These are phyloP conservation scores for Molorchus minor DNA, from an alignment of 2,888 invertebrate species.

Conservation along the genomic window DNA sequence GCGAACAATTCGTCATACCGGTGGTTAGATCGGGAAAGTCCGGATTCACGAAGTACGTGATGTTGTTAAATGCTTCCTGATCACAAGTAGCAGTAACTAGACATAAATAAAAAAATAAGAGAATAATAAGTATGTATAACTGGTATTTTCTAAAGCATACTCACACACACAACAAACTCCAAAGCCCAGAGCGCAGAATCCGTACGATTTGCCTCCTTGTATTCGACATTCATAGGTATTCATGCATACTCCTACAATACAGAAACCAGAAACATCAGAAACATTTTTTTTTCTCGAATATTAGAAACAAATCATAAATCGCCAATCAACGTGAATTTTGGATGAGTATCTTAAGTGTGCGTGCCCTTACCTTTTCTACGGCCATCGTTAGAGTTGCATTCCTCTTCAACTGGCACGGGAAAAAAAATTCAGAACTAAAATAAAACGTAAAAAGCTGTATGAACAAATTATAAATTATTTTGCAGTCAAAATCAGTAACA, in stretches of 20 bases:
- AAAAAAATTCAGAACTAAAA: conserved; percentile 82
- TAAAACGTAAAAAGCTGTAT: conserved; percentile 24
- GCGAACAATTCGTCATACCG: conserved; percentile 73
- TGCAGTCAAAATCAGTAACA: too few relatives aligned
- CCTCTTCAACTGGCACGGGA: conserved; percentile 83
- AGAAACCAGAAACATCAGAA: too few relatives aligned
- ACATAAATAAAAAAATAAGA: too few relatives aligned
- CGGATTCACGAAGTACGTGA: conserved; percentile 85
- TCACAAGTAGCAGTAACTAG: conserved; percentile 81
- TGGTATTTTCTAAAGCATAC: too few relatives aligned
- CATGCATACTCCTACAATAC: conserved; percentile 76
- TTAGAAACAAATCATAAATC: too few relatives aligned
- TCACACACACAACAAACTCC: conserved; percentile 88
- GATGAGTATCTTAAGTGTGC: background rate
- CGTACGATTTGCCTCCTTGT: conserved; percentile 75
- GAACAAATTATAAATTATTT: background rate
- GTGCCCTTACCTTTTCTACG: conserved; percentile 66
- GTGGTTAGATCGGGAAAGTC: conserved; percentile 81
- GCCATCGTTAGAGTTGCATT: conserved; percentile 77
- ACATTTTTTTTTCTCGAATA: too few relatives aligned
- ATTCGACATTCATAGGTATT: conserved; percentile 86
- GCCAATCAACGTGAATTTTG: too few relatives aligned
- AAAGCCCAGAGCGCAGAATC: conserved; percentile 83
- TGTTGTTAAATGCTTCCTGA: conserved; percentile 76
- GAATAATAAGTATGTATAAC: conserved; percentile 21